Evolutionary conservation across 2,113 vertebrate species (phyloP).

Genomic region (Laticauda colubrina): DNA sequence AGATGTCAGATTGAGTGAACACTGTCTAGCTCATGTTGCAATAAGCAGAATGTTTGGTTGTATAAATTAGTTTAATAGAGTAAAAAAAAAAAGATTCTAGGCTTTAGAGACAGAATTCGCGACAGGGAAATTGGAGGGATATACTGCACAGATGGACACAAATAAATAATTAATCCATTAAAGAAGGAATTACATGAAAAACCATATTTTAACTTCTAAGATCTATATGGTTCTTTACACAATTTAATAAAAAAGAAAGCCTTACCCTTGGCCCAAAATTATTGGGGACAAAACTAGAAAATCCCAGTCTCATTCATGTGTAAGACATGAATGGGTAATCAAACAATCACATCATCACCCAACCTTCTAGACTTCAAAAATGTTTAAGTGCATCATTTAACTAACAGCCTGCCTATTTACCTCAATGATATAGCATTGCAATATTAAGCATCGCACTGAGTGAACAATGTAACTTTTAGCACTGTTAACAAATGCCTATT

Average conservation of each 20-base stretch:
- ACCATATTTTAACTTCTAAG: background rate
- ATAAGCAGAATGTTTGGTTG: no score
- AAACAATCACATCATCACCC: background rate
- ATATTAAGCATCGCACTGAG: background rate
- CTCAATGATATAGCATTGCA: background rate
- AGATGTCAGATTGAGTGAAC: no score
- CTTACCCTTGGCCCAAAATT: background rate
- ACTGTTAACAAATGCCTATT: background rate
- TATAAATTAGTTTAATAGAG: no score
- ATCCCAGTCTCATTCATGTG: background rate
- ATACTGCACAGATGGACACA: background rate
- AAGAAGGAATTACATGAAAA: background rate
- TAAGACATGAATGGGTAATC: background rate
- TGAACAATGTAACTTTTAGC: background rate
- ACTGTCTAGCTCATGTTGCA: no score
- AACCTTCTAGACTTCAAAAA: background rate
- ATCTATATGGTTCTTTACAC: background rate
- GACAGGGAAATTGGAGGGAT: background rate
- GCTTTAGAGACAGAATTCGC: background rate
- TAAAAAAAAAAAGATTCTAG: background rate
- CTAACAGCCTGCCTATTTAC: background rate
- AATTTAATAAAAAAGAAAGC: background rate
- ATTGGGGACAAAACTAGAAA: background rate
- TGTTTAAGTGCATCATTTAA: background rate
- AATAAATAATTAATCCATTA: background rate